phyloP scores from a whole-genome alignment of 2,888 invertebrate species.

The Matsumyia berberina region DNA sequence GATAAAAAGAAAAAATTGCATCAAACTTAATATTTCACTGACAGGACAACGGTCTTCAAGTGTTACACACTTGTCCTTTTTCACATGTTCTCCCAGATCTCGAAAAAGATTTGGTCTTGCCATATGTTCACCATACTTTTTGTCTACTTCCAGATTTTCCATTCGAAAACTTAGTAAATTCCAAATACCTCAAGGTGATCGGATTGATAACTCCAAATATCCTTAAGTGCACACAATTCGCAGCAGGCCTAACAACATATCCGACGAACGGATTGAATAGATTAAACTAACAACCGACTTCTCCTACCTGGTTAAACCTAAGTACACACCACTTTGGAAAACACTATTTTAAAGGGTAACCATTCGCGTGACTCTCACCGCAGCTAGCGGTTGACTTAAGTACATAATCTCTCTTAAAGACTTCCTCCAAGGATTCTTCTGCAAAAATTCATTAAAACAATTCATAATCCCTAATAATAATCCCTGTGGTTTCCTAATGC shows the following conservation, averaged over 20 bases:
- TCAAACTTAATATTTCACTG: too few relatives aligned
- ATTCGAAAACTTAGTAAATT: constrained; percentile 9
- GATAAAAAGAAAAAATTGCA: too few relatives aligned
- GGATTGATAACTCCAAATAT: neutral
- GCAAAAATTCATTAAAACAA: constrained; percentile 54
- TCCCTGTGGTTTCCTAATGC: constrained; percentile 50
- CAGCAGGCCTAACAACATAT: neutral
- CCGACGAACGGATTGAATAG: constrained; percentile 41
- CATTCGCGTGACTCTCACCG: constrained; percentile 33
- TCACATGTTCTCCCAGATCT: neutral
- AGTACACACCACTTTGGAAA: neutral
- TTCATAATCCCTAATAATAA: constrained; percentile 40
- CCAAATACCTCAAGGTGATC: constrained; percentile 1
- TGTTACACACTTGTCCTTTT: too few relatives aligned
- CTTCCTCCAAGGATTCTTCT: constrained; percentile 20
- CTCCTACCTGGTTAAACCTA: constrained; percentile 6
- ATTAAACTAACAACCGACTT: neutral
- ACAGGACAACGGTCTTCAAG: too few relatives aligned
- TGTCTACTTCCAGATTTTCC: neutral
- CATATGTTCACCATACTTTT: constrained; percentile 19
- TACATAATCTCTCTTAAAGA: constrained; percentile 54
- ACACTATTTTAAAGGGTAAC: constrained; percentile 34
- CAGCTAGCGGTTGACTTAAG: constrained; percentile 37
- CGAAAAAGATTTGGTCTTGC: too few relatives aligned
- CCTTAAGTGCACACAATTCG: neutral